Evolutionary conservation across 2,888 invertebrate genomes (phyloP), one percentile per base, ranked within the genome.

Genomic region (Ectobius pallidus): DNA sequence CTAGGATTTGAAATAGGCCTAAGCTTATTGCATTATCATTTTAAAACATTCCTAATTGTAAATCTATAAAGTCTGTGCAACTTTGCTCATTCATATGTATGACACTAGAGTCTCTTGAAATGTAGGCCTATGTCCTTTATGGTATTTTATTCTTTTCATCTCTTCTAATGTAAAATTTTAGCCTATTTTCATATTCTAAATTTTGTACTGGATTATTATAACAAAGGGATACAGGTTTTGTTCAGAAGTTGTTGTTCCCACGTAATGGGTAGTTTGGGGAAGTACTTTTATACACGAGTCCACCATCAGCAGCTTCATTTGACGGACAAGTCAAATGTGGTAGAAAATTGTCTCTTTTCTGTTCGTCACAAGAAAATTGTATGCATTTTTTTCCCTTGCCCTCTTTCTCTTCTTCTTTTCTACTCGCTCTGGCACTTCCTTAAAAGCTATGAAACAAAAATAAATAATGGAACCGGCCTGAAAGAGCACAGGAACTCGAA

Each of bases 261-360:
- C 27, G 58, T 14, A 46, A 46, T 11, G 46, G 46, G 46, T 46
- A 4, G 46, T 46, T n/a, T 46, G 46, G 46, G n/a, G 32, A 58
- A 58, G 58, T 32, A 16, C 30, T 52, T 32, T n/a, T 14, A n/a
- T n/a, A n/a, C n/a, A n/a, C n/a, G n/a, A n/a, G 30, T 61, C 32
- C 32, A n/a, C 32, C 20, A n/a, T 61, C 11, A 32, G 30, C 61
- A n/a, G 22, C 63, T 39, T 39, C 70, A 42, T 20, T 52, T 75
- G 75, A 75, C 71, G 74, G 75, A 75, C 75, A 75, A 79, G 81
- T 79, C 80, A 83, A 84, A 84, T 84, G 84, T 82, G 79, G 82
- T 80, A 82, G 84, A 84, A 84, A 84, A 84, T 84, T 84, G 83
- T 84, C 83, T 83, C 81, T 79, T 78, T 77, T 73, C 52, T 65